Base-by-base conservation (phyloP, 2,888 invertebrate genomes). In the Leucophora obtusa region DNA sequence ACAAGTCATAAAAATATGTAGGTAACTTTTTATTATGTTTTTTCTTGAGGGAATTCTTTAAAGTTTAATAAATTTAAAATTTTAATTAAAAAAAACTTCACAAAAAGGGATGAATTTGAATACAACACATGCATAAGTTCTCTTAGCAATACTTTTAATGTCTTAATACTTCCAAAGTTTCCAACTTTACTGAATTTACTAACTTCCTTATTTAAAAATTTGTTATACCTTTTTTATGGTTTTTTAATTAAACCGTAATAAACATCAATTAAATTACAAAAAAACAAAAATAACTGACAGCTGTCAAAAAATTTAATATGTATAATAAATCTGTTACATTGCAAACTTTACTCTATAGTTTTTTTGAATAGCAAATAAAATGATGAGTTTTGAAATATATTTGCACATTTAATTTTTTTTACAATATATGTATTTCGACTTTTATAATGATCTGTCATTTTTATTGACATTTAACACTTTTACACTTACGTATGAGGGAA, bases 401-500 rank as follows among this genome's bases (percentile, higher is more conserved):
- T 62, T 9, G 50, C 62, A 14, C 51, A 35, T 14, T 53, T n/a
- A 38, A 10, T 17, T 21, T 35, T 66, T 66, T 17, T 21, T 43
- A 65, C 51, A 18, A 14, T 21, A 43, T 15, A 59, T 21, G 24
- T 15, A 59, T 28, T 14, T 14, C n/a, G 10, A 14, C 15, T 18
- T 28, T 51, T n/a, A 11, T 15, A 50, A 58, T 24, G 66, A 63
- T 56, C 71, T 68, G 74, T 66, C 70, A 65, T 38, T 24, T 65
- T 38, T 60, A 69, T 43, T 62, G 63, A 43, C 65, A 72, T 66
- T 53, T 53, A 38, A 68, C 72, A 68, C 11, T 38, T 38, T 60
- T 62, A 18, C 53, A 66, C 72, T 51, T 35, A 0, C 6, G 18
- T 47, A 14, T 60, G 15, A 4, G 38, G 14, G 43, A 54, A 53